Evolutionary conservation across 2,797 vertebrate species (phyloP), one percentile per base, ranked within the genome.

Genomic region (Acomys russatus): DNA sequence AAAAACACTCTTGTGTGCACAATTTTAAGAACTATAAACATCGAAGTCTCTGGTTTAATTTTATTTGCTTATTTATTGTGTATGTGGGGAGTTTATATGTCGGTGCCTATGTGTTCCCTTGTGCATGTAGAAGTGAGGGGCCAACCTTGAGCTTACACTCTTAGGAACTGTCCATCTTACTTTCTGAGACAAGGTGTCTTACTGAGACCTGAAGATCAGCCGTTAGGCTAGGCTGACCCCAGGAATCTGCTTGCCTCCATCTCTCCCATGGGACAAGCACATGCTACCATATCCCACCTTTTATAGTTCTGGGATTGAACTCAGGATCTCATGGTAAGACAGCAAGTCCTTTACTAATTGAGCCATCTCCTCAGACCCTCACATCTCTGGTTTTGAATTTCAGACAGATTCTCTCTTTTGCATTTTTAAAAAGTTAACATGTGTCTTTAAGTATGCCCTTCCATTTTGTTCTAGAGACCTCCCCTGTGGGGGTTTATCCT

Each of bases 301-400:
- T 74, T 59, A 49, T 5, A 17, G 38, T 64, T n/a, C 44, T 49
- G 38, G 30, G 12, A n/a, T 64, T 3, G 2, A 89, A 77, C 30
- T 64, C 38, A 64, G 61, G 38, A 51, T 9, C 6, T 15, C 17
- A 9, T 49, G 28, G 30, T 76, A 25, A 25, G 44, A 51, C 28
- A 44, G 56, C 11, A 33, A 63, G 54, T 44, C 25, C 28, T 49
- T 61, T 33, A 14, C 28, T 28, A 33, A 88, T 25, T 63, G 20
- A 88, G 17, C 28, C 23, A 23, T 33, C 71, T 61, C 56, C 28
- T 44, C 28, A 63, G 86, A 28, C 56, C 35, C 25, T 76, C 71
- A 88, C 25, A 61, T 76, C 71, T 61, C 64, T 64, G 11, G 49
- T 94, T 97, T 95, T 73, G 85, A 96, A 88, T 82, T 54, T 74